Conservation (phyloP, 2,797 vertebrate genomes). For the Pseudocheirus occidentalis region DNA sequence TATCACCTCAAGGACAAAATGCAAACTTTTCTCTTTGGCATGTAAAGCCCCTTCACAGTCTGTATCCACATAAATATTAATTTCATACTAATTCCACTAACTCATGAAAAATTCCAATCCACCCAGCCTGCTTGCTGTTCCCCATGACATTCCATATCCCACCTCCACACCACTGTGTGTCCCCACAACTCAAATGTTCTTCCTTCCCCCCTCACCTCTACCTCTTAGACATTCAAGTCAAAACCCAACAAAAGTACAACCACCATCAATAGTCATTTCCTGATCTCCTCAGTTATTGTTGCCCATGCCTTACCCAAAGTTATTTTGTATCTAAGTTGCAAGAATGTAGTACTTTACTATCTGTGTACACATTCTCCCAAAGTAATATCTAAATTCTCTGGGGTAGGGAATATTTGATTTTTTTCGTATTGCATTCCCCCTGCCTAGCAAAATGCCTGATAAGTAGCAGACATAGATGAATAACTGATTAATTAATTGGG, state of each 20-base stretch:
- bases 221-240: background rate
- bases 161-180: background rate
- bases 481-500: background rate
- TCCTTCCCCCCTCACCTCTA: background rate
- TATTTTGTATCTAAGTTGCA: background rate
- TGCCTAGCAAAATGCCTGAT: background rate
- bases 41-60: background rate
- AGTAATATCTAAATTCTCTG: background rate
- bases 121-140: background rate
- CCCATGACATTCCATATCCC: background rate
- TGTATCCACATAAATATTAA: background rate
- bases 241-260: background rate
- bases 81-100: background rate
- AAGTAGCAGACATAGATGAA: background rate
- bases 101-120: background rate
- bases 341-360: background rate
- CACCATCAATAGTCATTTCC: background rate
- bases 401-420: background rate
- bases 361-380: background rate
- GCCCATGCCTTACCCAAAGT: background rate
- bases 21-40: background rate
- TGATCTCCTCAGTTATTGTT: background rate
- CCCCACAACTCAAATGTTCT: background rate
- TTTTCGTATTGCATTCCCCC: background rate
- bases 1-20: background rate